These are phyloP conservation scores for Cyphomyrus plagiostoma DNA, from an alignment of 2,113 vertebrate species.

Conservation along the genomic window DNA sequence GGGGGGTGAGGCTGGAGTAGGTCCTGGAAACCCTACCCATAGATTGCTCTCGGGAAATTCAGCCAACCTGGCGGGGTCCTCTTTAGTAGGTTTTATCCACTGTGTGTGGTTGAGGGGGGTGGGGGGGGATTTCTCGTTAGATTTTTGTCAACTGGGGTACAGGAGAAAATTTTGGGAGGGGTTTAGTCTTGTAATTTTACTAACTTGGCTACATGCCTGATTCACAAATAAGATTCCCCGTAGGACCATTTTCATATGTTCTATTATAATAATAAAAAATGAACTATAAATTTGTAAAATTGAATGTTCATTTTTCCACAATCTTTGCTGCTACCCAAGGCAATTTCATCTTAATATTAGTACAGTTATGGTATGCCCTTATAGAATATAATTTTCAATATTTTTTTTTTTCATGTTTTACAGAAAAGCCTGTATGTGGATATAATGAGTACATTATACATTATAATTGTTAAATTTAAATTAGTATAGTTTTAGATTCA, in stretches of 20 bases:
- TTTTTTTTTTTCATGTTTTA: neutral
- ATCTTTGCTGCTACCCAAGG: neutral
- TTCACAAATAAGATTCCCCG: neutral
- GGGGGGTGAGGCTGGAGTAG: neutral
- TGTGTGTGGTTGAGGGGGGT: neutral
- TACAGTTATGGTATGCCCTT: neutral
- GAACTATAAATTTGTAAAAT: neutral
- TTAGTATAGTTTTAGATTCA: neutral
- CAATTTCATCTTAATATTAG: neutral
- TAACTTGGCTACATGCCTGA: neutral
- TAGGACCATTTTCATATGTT: neutral
- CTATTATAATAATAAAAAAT: neutral
- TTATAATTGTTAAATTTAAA: neutral
- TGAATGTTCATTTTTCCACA: neutral
- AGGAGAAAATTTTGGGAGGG: neutral
- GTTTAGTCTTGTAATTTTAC: neutral
- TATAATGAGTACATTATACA: neutral
- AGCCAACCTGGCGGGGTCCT: neutral
- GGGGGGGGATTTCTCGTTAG: neutral
- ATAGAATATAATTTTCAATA: neutral
- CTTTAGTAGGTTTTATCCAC: neutral
- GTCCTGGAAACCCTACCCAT: neutral
- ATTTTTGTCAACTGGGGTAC: neutral
- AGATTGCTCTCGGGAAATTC: neutral
- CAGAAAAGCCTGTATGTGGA: neutral